phyloP scores from a whole-genome alignment of 2,113 vertebrate species.

The Cyanoramphus novaezelandiae region DNA sequence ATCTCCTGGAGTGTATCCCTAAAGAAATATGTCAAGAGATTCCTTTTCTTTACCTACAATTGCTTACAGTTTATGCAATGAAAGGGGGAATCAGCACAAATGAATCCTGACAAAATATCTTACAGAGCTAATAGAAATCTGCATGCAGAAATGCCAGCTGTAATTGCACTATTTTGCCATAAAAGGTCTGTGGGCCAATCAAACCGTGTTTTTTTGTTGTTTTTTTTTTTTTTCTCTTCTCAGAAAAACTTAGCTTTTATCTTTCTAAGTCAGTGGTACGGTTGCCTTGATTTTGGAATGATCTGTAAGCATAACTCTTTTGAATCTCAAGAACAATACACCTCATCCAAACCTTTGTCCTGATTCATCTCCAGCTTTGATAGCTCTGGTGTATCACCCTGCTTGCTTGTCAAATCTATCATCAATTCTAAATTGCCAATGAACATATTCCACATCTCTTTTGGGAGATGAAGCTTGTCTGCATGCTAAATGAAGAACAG shows the following conservation, averaged over 20 bases:
- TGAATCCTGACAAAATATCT: slow-evolving; percentile 38
- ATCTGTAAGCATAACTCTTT: slow-evolving; percentile 20
- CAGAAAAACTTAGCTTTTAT: slow-evolving; percentile 23
- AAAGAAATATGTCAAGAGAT: background rate
- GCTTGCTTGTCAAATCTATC: slow-evolving; percentile 47
- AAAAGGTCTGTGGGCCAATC: slow-evolving; percentile 40
- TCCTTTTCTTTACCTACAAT: background rate
- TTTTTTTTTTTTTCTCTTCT: background rate
- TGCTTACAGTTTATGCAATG: slow-evolving; percentile 28
- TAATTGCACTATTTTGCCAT: slow-evolving; percentile 33
- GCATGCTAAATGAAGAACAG: slow-evolving; percentile 49
- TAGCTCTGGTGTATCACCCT: background rate
- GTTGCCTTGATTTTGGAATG: slow-evolving; percentile 31
- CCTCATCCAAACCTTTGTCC: slow-evolving; percentile 59
- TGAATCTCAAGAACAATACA: slow-evolving; percentile 47
- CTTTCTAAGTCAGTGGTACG: background rate
- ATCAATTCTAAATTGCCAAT: slow-evolving; percentile 43
- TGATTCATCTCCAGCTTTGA: slow-evolving; percentile 40
- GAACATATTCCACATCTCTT: slow-evolving; percentile 50
- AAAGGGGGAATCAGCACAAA: slow-evolving; percentile 26
- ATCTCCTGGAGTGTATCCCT: background rate
- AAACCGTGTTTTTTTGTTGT: background rate
- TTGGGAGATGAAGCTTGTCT: slow-evolving; percentile 38
- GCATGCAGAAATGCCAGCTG: slow-evolving; percentile 21
- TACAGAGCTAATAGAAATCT: slow-evolving; percentile 49